Base-by-base conservation (phyloP, 2,888 invertebrate genomes). In the Nomada ferruginata region DNA sequence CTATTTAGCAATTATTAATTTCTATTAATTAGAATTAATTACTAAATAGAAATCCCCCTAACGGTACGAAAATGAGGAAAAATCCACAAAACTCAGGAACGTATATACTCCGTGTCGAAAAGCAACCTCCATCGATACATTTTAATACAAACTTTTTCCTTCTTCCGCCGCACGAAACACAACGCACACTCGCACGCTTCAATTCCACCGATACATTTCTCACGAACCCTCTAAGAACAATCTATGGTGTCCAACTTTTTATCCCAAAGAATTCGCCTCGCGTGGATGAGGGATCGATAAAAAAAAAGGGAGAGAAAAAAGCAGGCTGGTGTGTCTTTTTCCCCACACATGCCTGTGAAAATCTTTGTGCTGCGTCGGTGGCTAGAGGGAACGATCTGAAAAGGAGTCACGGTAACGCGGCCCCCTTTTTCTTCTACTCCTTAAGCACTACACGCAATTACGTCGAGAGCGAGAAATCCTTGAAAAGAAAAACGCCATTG, bases 401-500 rank as follows among this genome's bases (percentile, higher is more conserved):
- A 83, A 18, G 65, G 44, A 60, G 65, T 44, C 52, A 36, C 63
- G 55, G 70, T 47, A 64, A 29, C 55, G 60, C 52, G 61, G 15
- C 47, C 29, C 60, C 29, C 42, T 13, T 42, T 47, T 23, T 59
- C 26, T 68, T 53, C 71, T 71, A 23, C 66, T 36, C 44, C 26
- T 55, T 47, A 36, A 73, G 82, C 69, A 55, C 50, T 65, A 69
- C 74, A 72, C 73, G 78, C 84, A 83, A 83, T 83, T 83, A 83
- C 79, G 69, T 47, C 63, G 70, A 75, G 73, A 73, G 83, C 60
- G 84, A 83, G 84, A 77, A 77, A 78, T 83, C 68, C 79, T 71
- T 52, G 71, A 79, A 66, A 52, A 71, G 66, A 75, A 70, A 70
- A 81, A 80, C 81, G 65, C 65, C 81, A 20, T 47, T 52, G 73